A percentile compares a stretch with the other conserved stretches of the same genome.
Conservation (phyloP, 2,797 vertebrate species). For the Kryptopterus vitreolus region DNA sequence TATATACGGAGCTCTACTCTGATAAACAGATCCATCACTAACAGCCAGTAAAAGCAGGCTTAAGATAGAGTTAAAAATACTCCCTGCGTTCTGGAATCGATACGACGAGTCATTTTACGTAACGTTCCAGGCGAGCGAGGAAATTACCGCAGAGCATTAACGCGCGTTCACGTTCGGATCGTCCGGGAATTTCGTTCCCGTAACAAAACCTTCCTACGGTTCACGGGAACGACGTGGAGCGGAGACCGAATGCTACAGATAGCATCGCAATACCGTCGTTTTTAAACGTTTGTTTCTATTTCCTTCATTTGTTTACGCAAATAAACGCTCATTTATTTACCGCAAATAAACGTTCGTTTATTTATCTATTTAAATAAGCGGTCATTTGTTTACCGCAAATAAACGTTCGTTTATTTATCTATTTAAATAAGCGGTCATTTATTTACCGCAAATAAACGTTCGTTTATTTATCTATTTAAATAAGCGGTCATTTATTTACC, state of each 20-base stretch:
- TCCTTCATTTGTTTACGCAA: too few relatives aligned
- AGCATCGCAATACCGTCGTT: not conserved
- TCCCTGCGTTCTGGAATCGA: conserved; percentile 10
- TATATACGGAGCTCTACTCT: not conserved
- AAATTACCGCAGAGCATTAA: conserved; percentile 30
- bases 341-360: too few relatives aligned
- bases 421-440: too few relatives aligned
- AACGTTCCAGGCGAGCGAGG: conserved; percentile 10
- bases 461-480: too few relatives aligned
- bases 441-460: too few relatives aligned
- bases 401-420: too few relatives aligned
- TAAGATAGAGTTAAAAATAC: conserved; percentile 21
- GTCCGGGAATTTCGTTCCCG: not conserved
- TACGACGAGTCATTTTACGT: conserved; percentile 43
- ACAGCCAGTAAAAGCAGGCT: conserved; percentile 32
- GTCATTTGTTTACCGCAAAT: too few relatives aligned
- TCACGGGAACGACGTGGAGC: not conserved
- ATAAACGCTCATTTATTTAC: too few relatives aligned
- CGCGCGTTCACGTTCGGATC: conserved; percentile 12
- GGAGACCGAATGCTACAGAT: not conserved
- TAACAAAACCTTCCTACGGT: conserved; percentile 4
- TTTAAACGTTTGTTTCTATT: too few relatives aligned
- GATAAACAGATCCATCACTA: not conserved
- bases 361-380: too few relatives aligned
- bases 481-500: too few relatives aligned